Base-by-base conservation (phyloP, 1,140 invertebrate genomes). In the Scaptomyza graminum region DNA sequence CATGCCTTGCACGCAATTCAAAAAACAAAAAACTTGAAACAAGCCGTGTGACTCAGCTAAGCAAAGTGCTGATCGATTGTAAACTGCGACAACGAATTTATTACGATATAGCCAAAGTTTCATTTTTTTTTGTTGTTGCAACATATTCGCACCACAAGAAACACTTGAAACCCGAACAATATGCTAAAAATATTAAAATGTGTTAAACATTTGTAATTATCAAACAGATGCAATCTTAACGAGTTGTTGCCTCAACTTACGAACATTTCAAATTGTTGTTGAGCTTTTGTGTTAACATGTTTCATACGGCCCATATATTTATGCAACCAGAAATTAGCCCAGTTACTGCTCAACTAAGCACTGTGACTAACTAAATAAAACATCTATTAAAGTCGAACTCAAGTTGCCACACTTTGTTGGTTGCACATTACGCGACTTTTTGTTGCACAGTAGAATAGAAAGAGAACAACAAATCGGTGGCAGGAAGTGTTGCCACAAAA, bases 351-450 rank as follows among this genome's bases (percentile, higher is more conserved):
- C 15, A 39, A 49, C 18, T 16, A 1, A 50, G n/a, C n/a, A 50
- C 12, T 50, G 47, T 41, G n/a, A 55, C 52, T 15, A 41, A 55
- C 52, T 18, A 39, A 22, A 22, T n/a, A n/a, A n/a, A n/a, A n/a
- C n/a, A n/a, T n/a, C n/a, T n/a, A n/a, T n/a, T n/a, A n/a, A n/a
- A n/a, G n/a, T n/a, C n/a, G n/a, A n/a, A n/a, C n/a, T n/a, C n/a
- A n/a, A n/a, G n/a, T n/a, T n/a, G n/a, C n/a, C n/a, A n/a, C n/a
- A n/a, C n/a, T n/a, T n/a, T n/a, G 28, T 31, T 31, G 28, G 28
- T 31, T 41, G 37, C 37, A 54, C 54, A 71, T 71, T 71, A 65
- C 55, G 62, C 54, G 64, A 71, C 0, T 71, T 71, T 65, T 65
- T 57, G 46, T 51, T 51, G 54, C 62, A 57, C 55, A 71, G 52